Percentiles rank a stretch among this genome's conserved stretches.
Evolutionary conservation across 1,140 invertebrate genomes (phyloP).

Genomic region (Magallana gigas): DNA sequence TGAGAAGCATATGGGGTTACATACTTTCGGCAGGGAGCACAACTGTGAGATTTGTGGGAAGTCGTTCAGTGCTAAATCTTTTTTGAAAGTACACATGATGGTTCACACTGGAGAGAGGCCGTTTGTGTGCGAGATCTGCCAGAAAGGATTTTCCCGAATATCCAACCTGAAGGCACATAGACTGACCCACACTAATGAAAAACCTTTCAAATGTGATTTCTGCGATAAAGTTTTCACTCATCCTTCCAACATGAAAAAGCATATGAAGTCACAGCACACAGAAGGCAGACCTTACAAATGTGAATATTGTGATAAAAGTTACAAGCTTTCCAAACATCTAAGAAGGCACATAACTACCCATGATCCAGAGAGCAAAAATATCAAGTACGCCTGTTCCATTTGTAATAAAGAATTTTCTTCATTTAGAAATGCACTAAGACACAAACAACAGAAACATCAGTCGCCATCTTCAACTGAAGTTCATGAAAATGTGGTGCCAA

Average conservation of each 20-base stretch:
- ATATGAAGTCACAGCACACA: constrained; percentile 51
- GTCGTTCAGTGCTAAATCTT: constrained; percentile 83
- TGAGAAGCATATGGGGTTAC: constrained; percentile 73
- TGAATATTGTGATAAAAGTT: constrained; percentile 58
- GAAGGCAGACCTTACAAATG: constrained; percentile 54
- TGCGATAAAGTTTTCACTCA: constrained; percentile 67
- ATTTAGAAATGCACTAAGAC: neutral
- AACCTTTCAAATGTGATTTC: constrained; percentile 62
- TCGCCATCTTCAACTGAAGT: neutral
- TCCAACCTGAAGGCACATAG: constrained; percentile 62
- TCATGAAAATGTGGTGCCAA: neutral
- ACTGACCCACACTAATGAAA: constrained; percentile 66
- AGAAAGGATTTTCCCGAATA: constrained; percentile 56
- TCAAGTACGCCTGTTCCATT: neutral
- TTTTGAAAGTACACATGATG: constrained; percentile 61
- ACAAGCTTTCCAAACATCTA: constrained; percentile 35
- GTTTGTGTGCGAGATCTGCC: constrained; percentile 63
- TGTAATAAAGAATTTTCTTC: neutral
- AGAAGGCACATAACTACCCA: neutral
- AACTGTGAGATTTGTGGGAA: constrained; percentile 92
- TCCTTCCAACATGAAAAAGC: constrained; percentile 43
- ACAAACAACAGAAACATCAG: neutral
- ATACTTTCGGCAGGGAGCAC: constrained; percentile 93
- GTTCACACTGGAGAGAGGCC: constrained; percentile 64
- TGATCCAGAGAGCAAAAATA: neutral